Conservation (phyloP, 2,113 vertebrate genomes). For the Myiagra hebetior region DNA sequence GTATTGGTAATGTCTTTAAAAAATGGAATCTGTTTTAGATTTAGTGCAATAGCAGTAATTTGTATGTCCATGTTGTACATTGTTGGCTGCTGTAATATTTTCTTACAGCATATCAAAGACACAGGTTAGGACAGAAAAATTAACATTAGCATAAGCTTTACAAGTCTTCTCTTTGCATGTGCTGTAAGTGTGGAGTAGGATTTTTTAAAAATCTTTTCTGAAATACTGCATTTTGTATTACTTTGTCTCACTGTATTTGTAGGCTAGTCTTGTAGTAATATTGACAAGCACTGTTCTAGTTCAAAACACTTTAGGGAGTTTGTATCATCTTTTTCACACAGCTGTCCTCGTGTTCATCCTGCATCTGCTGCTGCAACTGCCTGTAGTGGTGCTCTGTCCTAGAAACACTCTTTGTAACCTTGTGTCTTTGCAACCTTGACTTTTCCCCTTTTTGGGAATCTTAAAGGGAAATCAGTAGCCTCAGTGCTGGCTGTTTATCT, state of each 20-base stretch:
- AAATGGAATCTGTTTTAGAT: background rate
- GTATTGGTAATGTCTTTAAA: background rate
- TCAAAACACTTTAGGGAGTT: background rate
- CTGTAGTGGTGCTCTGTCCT: background rate
- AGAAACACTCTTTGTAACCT: background rate
- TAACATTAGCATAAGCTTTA: background rate
- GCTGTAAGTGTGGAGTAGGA: background rate
- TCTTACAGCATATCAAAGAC: background rate
- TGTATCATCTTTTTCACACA: background rate
- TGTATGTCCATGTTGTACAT: background rate
- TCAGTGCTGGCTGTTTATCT: background rate
- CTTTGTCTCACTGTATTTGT: background rate
- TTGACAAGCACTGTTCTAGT: background rate
- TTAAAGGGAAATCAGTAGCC: background rate
- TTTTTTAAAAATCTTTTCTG: background rate
- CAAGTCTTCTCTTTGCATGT: background rate
- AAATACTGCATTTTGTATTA: background rate
- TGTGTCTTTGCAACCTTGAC: background rate
- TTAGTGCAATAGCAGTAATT: background rate
- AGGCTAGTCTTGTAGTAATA: too few relatives aligned
- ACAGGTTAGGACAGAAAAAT: background rate
- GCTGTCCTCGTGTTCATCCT: background rate
- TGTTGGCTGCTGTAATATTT: background rate
- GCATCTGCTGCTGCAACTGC: background rate
- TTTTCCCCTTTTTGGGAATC: background rate